Percentiles rank a stretch among this genome's conserved stretches.
Conservation (phyloP, 2,113 vertebrate species). For the Nothobranchius kuhntae region DNA sequence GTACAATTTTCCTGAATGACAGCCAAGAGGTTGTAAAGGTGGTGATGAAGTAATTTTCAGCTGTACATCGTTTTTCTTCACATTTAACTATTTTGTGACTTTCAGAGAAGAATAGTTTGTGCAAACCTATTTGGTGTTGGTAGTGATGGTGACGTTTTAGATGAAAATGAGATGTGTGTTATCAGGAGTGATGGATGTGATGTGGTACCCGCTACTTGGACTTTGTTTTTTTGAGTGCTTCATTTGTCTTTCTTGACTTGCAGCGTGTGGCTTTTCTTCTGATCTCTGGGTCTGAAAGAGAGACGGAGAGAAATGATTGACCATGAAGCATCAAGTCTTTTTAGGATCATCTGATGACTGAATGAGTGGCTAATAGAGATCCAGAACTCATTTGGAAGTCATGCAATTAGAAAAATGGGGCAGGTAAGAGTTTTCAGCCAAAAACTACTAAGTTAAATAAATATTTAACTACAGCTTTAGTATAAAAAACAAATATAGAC, state of each 20-base stretch:
- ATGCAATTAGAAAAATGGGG: too few relatives aligned
- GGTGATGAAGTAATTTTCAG: constrained; percentile 7
- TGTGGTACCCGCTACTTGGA: constrained; percentile 36
- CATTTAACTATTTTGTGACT: constrained; percentile 20
- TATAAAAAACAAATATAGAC: too few relatives aligned
- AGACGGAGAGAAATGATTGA: constrained; percentile 4
- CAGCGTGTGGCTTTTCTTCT: constrained; percentile 30
- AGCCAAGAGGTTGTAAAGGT: constrained; percentile 15
- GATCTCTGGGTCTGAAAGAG: constrained; percentile 52
- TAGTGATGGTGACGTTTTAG: constrained; percentile 9
- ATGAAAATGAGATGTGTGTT: constrained; percentile 5
- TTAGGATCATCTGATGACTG: background rate
- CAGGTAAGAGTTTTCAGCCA: too few relatives aligned
- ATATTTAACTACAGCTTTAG: too few relatives aligned
- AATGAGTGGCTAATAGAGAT: background rate
- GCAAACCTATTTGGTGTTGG: constrained; percentile 21
- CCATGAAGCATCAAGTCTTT: background rate
- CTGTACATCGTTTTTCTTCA: constrained; percentile 29
- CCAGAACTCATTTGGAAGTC: background rate
- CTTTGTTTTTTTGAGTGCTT: constrained; percentile 10
- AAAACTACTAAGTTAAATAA: too few relatives aligned
- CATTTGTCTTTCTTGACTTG: constrained; percentile 19
- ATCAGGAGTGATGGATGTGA: constrained; percentile 5
- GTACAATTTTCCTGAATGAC: constrained; percentile 10
- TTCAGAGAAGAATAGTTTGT: constrained; percentile 7